Conservation (phyloP, 92 coral and sea anemone species). For the Siderastrea siderea region DNA sequence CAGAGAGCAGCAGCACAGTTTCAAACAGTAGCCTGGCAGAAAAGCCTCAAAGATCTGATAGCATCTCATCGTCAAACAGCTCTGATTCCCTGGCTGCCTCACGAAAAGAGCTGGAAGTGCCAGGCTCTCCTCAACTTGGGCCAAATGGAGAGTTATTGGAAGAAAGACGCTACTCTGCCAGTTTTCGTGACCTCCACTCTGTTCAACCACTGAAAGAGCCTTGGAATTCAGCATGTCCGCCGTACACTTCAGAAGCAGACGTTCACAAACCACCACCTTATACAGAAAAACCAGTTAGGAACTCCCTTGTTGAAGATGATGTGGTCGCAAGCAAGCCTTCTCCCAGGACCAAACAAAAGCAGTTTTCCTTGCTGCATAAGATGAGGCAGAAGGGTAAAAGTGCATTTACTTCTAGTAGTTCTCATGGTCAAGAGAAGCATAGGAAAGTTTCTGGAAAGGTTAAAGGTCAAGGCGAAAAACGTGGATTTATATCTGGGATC, state of each 20-base stretch:
- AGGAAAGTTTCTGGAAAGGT: constrained; percentile 32
- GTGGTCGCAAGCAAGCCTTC: constrained; percentile 76
- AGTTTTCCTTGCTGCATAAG: constrained; percentile 80
- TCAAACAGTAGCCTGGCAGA: constrained; percentile 42
- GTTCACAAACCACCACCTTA: constrained; percentile 86
- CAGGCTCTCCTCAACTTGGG: constrained; percentile 27
- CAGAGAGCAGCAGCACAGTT: constrained; percentile 57
- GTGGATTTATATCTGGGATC: constrained; percentile 79
- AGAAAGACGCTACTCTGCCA: constrained; percentile 88
- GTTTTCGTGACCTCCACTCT: constrained; percentile 78
- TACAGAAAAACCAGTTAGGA: constrained; percentile 73
- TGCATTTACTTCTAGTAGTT: constrained; percentile 69
- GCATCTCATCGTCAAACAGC: constrained; percentile 89
- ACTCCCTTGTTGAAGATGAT: constrained; percentile 80
- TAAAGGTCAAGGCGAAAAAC: constrained; percentile 64
- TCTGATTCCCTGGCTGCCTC: constrained; percentile 83
- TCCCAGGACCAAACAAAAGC: constrained; percentile 72
- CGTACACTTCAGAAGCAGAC: constrained; percentile 79
- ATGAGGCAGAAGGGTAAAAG: constrained; percentile 73
- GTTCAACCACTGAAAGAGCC: constrained; percentile 69
- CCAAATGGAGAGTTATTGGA: constrained; percentile 42
- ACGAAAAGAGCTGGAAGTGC: constrained; percentile 55
- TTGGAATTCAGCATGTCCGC: constrained; percentile 85
- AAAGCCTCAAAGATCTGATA: constrained; percentile 72
- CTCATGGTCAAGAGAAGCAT: constrained; percentile 40